A percentile compares a stretch with the other conserved stretches of the same genome.
Conservation (phyloP, 1,140 invertebrate species). For the Papilio helenus region DNA sequence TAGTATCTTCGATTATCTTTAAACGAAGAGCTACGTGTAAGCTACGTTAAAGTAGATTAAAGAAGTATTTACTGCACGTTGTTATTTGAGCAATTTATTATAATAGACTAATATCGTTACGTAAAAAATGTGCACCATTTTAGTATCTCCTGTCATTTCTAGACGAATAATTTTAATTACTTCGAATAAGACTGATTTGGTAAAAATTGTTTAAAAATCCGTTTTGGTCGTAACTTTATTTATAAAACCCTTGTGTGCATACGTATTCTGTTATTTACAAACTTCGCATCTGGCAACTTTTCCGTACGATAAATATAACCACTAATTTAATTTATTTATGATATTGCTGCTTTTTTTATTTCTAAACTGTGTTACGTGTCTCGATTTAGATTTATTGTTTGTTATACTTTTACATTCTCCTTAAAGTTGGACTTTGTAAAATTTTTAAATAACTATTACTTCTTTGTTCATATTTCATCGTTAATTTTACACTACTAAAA, state of each 20-base stretch:
- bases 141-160: no score
- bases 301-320: not conserved
- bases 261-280: slow-evolving; percentile 21
- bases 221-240: slow-evolving; percentile 1
- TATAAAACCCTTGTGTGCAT: slow-evolving; percentile 24
- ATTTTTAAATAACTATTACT: not conserved
- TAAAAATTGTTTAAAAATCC: not conserved
- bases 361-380: not conserved
- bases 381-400: not conserved
- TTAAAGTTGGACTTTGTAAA: not conserved
- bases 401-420: not conserved
- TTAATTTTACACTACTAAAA: no score
- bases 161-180: no score
- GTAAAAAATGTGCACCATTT: no score
- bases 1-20: no score
- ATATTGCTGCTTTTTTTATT: slow-evolving; percentile 11
- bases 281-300: not conserved
- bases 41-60: no score
- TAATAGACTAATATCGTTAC: no score
- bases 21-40: no score
- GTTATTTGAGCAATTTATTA: not conserved
- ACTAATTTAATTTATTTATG: not conserved
- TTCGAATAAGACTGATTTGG: not conserved
- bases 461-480: no score
- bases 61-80: no score